Base-by-base conservation (phyloP, 1,140 invertebrate genomes). In the Tetragnatha versicolor region DNA sequence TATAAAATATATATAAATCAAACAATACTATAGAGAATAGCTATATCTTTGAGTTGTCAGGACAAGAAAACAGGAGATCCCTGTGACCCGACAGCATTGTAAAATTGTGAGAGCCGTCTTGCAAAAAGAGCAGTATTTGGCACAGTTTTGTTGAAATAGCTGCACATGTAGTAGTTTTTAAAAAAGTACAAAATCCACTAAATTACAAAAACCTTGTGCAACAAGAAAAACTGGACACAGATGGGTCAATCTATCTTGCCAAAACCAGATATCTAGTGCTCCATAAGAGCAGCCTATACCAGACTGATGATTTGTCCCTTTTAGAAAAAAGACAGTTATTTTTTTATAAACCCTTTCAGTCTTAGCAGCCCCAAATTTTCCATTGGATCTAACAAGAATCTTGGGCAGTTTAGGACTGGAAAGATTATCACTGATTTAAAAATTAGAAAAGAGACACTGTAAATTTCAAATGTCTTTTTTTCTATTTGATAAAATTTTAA, bases 111-210 rank as follows among this genome's bases (percentile, higher is more conserved):
- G n/a, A 55, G 39, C 31, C 17, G 25, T 35, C n/a, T 66, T 51
- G 49, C 29, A 70, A 70, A 53, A 70, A 33, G 45, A 53, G 73
- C 61, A 76, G 29, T 65, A 65, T 76, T 76, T 76, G 73, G 73
- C 73, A 76, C 73, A 65, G 42, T 35, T 76, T 72, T 37, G 25
- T 42, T 29, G 37, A 29, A 65, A 35, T 76, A 65, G 61, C 45
- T 76, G 61, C 73, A 76, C 73, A 76, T 65, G 17, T 76, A 39
- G n/a, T n/a, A n/a, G n/a, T n/a, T n/a, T n/a, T 61, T 73, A 61
- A 53, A 76, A 76, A 76, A 76, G 60, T 76, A 75, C 27, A 75
- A 75, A 75, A 75, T n/a, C 45, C 9, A 42, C 33, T 37, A 29
- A 29, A 39, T 45, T 65, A 53, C 29, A 51, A 49, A 65, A 53